Evolutionary conservation across 1,140 invertebrate genomes (phyloP).

Genomic region (Apis laboriosa): DNA sequence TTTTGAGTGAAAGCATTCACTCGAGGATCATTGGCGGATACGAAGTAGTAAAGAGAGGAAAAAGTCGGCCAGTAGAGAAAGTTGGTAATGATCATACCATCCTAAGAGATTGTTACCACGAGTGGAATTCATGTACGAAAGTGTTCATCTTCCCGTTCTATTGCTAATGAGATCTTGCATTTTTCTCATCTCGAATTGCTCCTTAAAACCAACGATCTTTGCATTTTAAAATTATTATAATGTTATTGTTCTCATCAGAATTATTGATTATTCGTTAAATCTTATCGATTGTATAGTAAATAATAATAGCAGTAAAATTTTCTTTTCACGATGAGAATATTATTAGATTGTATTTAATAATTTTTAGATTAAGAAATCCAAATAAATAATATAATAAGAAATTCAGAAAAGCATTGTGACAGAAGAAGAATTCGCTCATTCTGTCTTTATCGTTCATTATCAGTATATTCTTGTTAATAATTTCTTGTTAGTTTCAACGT

Average conservation of each 20-base stretch:
- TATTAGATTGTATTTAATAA: too few relatives aligned
- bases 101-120: conserved; percentile 14
- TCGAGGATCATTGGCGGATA: not conserved
- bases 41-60: conserved; percentile 14
- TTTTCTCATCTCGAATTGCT: not conserved
- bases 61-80: conserved; percentile 17
- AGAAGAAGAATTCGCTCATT: too few relatives aligned
- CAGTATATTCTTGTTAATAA: too few relatives aligned
- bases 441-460: too few relatives aligned
- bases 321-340: too few relatives aligned
- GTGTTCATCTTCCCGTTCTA: not conserved
- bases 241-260: not conserved
- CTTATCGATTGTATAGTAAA: not conserved
- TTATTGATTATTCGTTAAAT: not conserved
- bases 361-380: too few relatives aligned
- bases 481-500: too few relatives aligned
- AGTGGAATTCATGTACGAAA: not conserved
- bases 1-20: not conserved
- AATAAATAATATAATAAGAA: too few relatives aligned
- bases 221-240: too few relatives aligned
- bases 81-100: conserved; percentile 3
- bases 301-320: not conserved
- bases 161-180: not conserved
- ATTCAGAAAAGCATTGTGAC: too few relatives aligned
- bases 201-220: not conserved